A percentile compares a stretch with the other conserved stretches of the same genome.
Conservation (phyloP, 2,888 invertebrate species). For the Boloria selene region DNA sequence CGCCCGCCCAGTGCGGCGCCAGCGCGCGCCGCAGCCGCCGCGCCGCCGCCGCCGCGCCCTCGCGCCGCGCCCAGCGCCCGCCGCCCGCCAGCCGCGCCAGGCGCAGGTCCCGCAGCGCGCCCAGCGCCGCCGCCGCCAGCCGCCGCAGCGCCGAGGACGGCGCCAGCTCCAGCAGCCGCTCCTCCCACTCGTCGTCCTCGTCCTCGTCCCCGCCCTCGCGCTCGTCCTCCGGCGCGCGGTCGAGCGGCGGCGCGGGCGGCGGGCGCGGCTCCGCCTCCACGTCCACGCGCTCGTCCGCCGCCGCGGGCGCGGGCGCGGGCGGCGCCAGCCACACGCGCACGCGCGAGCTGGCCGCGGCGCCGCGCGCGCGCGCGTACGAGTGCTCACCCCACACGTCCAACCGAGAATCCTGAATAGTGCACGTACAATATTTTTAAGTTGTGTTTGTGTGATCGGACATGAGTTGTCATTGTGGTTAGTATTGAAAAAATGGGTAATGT, state of each 20-base stretch:
- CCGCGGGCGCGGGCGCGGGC: constrained; percentile 39
- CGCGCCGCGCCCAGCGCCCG: constrained; percentile 35
- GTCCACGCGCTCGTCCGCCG: constrained; percentile 36
- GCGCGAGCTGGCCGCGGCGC: constrained; percentile 43
- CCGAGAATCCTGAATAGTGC: constrained; percentile 42
- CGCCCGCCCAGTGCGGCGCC: constrained; percentile 50
- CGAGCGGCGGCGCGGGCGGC: constrained; percentile 31
- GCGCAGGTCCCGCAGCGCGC: constrained; percentile 53
- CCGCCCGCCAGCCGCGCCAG: constrained; percentile 46
- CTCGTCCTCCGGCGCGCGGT: constrained; percentile 34
- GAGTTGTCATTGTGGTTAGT: neutral
- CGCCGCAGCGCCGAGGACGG: constrained; percentile 45
- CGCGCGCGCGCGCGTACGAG: constrained; percentile 63
- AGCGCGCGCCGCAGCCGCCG: constrained; percentile 54
- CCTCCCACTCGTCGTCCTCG: constrained; percentile 56
- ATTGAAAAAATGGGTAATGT: neutral
- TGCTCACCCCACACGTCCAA: constrained; percentile 68
- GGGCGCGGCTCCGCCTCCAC: constrained; percentile 39
- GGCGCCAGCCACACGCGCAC: constrained; percentile 49
- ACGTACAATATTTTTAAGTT: neutral
- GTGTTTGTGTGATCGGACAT: no score
- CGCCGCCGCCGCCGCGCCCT: constrained; percentile 47
- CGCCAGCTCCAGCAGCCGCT: constrained; percentile 50
- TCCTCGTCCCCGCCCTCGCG: constrained; percentile 39
- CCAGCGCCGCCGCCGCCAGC: constrained; percentile 51